Evolutionary conservation across 2,113 vertebrate genomes (phyloP).

Genomic region (Gambusia holbrooki): DNA sequence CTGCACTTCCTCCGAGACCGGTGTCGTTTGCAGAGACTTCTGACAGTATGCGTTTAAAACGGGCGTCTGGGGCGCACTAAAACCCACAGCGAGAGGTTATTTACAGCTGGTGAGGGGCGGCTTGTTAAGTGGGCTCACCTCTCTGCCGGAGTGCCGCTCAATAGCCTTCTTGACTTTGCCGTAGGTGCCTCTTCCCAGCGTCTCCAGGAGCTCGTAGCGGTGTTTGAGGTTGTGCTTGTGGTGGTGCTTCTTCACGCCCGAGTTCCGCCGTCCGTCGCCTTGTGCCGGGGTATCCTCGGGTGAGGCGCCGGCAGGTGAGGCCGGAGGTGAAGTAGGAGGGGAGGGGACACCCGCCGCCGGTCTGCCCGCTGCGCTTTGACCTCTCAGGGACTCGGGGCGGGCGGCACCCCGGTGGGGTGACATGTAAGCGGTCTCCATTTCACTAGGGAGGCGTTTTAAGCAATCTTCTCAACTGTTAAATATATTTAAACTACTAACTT

Average conservation of each 20-base stretch:
- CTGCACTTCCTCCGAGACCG: constrained; percentile 31
- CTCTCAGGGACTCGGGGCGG: constrained; percentile 54
- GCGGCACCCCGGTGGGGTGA: constrained; percentile 62
- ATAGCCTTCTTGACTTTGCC: constrained; percentile 98
- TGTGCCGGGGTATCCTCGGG: constrained; percentile 46
- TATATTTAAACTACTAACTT: constrained; percentile 62
- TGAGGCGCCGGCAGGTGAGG: constrained; percentile 46
- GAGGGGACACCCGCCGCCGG: constrained; percentile 43
- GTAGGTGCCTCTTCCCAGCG: constrained; percentile 95
- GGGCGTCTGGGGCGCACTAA: constrained; percentile 6
- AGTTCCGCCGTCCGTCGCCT: constrained; percentile 77
- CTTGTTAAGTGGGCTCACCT: constrained; percentile 82
- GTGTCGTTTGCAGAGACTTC: constrained; percentile 12
- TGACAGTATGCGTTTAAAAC: neutral
- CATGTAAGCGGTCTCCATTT: constrained; percentile 78
- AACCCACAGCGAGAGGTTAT: neutral
- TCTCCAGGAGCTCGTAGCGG: constrained; percentile 97
- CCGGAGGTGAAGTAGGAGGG: constrained; percentile 39
- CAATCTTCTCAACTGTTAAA: constrained; percentile 63
- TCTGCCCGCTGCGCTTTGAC: constrained; percentile 45
- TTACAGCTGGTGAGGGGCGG: constrained; percentile 18
- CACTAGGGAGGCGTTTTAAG: constrained; percentile 50
- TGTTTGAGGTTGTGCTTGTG: constrained; percentile 99
- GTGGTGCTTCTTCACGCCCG: constrained; percentile 93
- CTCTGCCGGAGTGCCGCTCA: constrained; percentile 94